These are phyloP conservation scores for Dinomys branickii DNA, from an alignment of 2,113 vertebrate species.

Conservation along the genomic window DNA sequence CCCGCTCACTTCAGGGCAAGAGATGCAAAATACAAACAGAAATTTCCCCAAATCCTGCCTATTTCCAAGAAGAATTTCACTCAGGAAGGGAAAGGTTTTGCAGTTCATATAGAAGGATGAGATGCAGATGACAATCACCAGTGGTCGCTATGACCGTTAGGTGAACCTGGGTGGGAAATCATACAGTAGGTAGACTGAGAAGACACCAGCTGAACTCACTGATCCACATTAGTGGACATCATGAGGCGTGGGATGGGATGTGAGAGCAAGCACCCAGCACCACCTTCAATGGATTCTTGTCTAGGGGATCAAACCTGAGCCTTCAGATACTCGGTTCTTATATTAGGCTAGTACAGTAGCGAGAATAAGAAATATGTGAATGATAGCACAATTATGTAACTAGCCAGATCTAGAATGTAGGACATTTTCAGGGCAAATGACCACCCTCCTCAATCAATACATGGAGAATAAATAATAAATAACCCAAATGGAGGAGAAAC, in stretches of 20 bases:
- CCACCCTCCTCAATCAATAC: not conserved
- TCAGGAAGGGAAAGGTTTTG: not conserved
- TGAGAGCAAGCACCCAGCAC: not conserved
- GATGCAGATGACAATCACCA: too few relatives aligned
- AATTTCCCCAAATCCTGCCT: not conserved
- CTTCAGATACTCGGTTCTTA: not conserved
- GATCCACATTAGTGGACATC: not conserved
- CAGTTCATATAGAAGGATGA: not conserved
- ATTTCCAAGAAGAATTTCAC: not conserved
- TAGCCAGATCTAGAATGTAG: not conserved
- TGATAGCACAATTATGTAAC: not conserved
- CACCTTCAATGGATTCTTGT: not conserved
- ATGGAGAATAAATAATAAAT: not conserved
- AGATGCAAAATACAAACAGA: not conserved
- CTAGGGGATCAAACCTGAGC: not conserved
- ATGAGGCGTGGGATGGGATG: accelerated
- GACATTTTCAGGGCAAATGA: not conserved
- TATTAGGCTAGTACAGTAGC: not conserved
- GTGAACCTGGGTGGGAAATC: not conserved
- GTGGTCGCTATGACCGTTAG: not conserved
- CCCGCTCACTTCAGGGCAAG: not conserved
- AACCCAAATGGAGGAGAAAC: not conserved
- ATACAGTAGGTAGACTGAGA: not conserved
- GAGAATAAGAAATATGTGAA: not conserved
- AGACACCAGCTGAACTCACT: not conserved